Percentiles rank a stretch among this genome's conserved stretches.
Evolutionary conservation across 2,113 vertebrate species (phyloP).

Genomic region (Vulpes vulpes): DNA sequence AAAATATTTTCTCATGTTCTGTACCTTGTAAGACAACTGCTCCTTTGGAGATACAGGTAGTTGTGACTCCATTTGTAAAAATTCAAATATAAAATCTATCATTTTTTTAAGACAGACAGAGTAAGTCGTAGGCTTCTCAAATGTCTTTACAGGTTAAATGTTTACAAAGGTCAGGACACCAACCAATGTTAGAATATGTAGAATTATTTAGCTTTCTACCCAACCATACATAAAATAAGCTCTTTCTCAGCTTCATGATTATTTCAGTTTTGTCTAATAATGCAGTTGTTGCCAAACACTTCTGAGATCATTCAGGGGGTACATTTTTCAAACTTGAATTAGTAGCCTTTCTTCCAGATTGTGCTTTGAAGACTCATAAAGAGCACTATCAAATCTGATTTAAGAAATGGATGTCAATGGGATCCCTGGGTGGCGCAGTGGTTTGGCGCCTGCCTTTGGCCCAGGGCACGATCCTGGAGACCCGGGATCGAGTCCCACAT

Average conservation of each 20-base stretch:
- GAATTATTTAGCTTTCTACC: slow-evolving; percentile 87
- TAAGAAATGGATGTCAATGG: neutral
- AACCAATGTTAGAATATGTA: slow-evolving; percentile 84
- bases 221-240: slow-evolving; percentile 87
- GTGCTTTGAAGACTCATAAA: slow-evolving; percentile 79
- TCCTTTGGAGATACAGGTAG: slow-evolving; percentile 85
- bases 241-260: slow-evolving; percentile 84
- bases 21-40: slow-evolving; percentile 86
- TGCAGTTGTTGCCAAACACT: slow-evolving; percentile 82
- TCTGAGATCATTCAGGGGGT: slow-evolving; percentile 80
- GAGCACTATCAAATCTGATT: slow-evolving; percentile 66
- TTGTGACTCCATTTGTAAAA: slow-evolving; percentile 88
- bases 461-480: too few species aligned
- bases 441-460: too few species aligned
- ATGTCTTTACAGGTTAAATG: slow-evolving; percentile 88
- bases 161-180: slow-evolving; percentile 86
- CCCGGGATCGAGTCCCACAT: too few species aligned
- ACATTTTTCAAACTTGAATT: slow-evolving; percentile 84
- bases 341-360: slow-evolving; percentile 80
- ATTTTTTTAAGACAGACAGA: slow-evolving; percentile 81
- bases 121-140: slow-evolving; percentile 85
- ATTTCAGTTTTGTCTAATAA: slow-evolving; percentile 87
- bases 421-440: too few species aligned
- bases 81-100: slow-evolving; percentile 86
- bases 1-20: slow-evolving; percentile 86